These are phyloP conservation scores for Aurelia aurita DNA, from an alignment of 30 jellyfish, hydroid and myxozoan genomes.

Conservation along the genomic window DNA sequence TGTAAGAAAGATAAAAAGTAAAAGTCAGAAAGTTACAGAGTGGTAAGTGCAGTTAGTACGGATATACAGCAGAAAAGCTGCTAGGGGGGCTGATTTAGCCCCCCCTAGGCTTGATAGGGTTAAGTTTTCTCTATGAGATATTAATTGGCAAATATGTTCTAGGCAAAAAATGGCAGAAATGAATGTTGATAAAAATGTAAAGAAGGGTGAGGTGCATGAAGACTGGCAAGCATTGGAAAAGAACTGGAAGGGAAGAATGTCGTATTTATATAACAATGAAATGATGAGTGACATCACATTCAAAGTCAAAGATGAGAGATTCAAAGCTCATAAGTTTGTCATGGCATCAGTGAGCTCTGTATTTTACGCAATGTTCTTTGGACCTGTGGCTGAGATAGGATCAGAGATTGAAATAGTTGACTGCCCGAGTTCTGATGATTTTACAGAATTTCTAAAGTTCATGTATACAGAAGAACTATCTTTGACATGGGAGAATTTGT, in stretches of 20 bases:
- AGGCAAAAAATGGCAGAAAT: no score
- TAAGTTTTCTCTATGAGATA: no score
- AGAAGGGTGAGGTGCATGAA: not conserved
- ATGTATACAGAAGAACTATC: not conserved
- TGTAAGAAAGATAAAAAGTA: no score
- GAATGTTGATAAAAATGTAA: not conserved
- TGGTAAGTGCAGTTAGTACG: no score
- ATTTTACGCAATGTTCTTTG: conserved; percentile 7
- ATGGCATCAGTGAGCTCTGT: conserved; percentile 15
- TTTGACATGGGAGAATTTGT: conserved; percentile 11
- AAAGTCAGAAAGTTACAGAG: no score
- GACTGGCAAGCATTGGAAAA: not conserved
- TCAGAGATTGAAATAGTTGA: not conserved
- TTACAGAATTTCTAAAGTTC: not conserved
- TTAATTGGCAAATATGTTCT: no score
- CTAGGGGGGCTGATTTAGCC: no score
- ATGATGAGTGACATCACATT: conserved; percentile 4
- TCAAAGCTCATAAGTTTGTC: conserved; percentile 15
- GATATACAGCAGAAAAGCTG: no score
- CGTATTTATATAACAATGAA: not conserved
- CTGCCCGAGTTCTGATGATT: conserved; percentile 5
- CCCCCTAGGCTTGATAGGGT: no score
- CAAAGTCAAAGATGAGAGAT: not conserved
- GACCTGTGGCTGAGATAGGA: conserved; percentile 2
- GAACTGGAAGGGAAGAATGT: not conserved